Evolutionary conservation across 2,113 vertebrate species (phyloP).

Genomic region (Mesembrinibis cayennensis): DNA sequence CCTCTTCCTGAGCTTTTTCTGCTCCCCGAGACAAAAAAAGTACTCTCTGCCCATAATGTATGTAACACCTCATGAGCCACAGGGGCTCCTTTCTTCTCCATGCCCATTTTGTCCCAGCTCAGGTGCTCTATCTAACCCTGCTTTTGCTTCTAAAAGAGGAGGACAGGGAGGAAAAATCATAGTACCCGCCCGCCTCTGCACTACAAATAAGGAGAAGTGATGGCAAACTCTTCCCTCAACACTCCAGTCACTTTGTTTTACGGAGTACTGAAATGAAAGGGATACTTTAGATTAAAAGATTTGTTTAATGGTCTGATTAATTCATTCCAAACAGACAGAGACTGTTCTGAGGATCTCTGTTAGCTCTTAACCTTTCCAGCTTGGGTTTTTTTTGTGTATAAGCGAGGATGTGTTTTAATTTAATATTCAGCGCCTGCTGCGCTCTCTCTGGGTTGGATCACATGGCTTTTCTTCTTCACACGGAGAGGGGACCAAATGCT

Average conservation of each 20-base stretch:
- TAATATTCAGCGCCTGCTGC: slow-evolving; percentile 60
- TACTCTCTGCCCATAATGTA: accelerated
- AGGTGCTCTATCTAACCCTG: neutral
- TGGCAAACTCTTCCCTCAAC: slow-evolving; percentile 37
- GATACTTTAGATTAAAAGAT: slow-evolving; percentile 78
- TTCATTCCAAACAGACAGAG: slow-evolving; percentile 75
- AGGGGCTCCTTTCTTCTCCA: neutral
- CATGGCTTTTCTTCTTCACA: neutral
- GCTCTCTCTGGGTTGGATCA: slow-evolving; percentile 40
- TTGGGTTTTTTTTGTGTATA: neutral
- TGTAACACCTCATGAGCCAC: accelerated
- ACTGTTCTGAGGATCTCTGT: slow-evolving; percentile 61
- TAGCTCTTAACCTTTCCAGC: slow-evolving; percentile 74
- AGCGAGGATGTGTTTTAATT: slow-evolving; percentile 64
- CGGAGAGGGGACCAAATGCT: slow-evolving; percentile 21
- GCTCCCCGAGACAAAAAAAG: neutral
- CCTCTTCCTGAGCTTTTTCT: neutral
- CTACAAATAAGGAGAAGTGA: slow-evolving; percentile 5
- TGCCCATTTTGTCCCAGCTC: neutral
- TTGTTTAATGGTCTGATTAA: slow-evolving; percentile 79
- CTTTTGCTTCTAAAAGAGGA: neutral
- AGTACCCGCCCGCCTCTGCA: neutral
- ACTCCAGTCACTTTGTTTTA: slow-evolving; percentile 71
- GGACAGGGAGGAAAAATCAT: neutral
- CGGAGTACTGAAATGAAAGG: slow-evolving; percentile 71